These are phyloP conservation scores for Danio albolineatus DNA, from an alignment of 2,797 vertebrate species.

Conservation along the genomic window DNA sequence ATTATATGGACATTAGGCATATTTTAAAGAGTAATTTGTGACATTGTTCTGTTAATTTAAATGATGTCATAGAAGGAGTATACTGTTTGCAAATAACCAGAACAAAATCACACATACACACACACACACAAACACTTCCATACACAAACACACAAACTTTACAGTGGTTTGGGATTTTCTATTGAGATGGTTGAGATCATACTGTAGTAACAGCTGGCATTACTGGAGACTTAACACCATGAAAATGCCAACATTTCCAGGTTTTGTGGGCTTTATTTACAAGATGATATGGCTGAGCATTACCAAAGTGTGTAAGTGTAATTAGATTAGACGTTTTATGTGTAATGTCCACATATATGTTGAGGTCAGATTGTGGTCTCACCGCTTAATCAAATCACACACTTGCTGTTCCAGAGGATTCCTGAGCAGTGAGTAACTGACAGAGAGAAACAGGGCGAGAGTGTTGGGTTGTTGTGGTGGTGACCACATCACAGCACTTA, in stretches of 20 bases:
- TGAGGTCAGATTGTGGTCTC: conserved; percentile 10
- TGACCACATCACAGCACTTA: background rate
- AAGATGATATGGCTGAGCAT: background rate
- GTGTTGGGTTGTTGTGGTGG: background rate
- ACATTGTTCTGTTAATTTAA: too few species aligned
- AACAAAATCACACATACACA: too few species aligned
- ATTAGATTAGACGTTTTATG: background rate
- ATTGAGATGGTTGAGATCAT: background rate
- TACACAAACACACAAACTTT: too few species aligned
- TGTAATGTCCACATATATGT: background rate
- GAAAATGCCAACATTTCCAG: background rate
- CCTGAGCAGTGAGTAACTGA: conserved; percentile 18
- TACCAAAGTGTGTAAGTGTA: background rate
- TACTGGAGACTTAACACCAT: too few species aligned
- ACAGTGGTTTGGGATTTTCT: too few species aligned
- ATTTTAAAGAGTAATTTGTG: too few species aligned
- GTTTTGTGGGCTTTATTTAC: background rate
- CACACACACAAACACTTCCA: too few species aligned
- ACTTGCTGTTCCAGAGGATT: conserved; percentile 29
- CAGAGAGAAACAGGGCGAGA: background rate
- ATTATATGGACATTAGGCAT: too few species aligned
- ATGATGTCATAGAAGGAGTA: too few species aligned
- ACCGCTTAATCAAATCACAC: conserved; percentile 23
- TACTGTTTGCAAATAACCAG: too few species aligned
- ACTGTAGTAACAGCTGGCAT: background rate